Evolutionary conservation across 1,140 invertebrate species (phyloP).

Genomic region (Nixonia krombeini): DNA sequence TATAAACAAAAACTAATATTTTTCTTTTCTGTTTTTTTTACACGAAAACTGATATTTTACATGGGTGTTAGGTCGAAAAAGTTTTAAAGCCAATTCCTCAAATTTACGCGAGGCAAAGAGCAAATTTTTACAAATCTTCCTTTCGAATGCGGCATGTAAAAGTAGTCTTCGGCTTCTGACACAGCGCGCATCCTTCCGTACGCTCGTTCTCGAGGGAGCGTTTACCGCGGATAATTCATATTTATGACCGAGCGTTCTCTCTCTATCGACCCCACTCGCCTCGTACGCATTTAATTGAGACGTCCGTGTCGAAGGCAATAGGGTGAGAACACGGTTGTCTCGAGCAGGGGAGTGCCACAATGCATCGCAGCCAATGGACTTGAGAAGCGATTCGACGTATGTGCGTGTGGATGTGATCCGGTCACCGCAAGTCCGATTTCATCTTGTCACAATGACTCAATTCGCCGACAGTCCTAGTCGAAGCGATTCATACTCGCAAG

Average conservation of each 20-base stretch:
- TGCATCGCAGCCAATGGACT: conserved; percentile 50
- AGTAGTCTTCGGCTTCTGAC: conserved; percentile 24
- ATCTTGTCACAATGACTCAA: too few relatives aligned
- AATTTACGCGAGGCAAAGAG: too few relatives aligned
- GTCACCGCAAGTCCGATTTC: too few relatives aligned
- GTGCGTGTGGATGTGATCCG: too few relatives aligned
- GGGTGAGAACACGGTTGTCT: conserved; percentile 65
- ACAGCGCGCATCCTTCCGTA: conserved; percentile 27
- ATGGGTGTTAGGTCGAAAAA: too few relatives aligned
- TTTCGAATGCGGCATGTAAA: neutral
- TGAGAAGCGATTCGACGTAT: conserved; percentile 41
- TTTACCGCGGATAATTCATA: conserved; percentile 72
- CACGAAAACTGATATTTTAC: too few relatives aligned
- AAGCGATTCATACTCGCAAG: too few relatives aligned
- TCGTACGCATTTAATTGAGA: conserved; percentile 72
- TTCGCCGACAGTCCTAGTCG: too few relatives aligned
- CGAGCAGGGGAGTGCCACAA: conserved; percentile 56
- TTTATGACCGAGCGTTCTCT: conserved; percentile 69
- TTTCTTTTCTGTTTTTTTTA: neutral
- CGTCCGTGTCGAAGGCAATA: conserved; percentile 70
- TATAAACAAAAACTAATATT: neutral
- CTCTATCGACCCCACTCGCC: conserved; percentile 69
- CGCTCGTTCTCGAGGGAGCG: conserved; percentile 59
- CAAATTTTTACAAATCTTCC: neutral
- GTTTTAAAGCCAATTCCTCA: too few relatives aligned